These are phyloP conservation scores for Circaetus cinerascens DNA, from an alignment of 2,113 vertebrate species.

Conservation along the genomic window DNA sequence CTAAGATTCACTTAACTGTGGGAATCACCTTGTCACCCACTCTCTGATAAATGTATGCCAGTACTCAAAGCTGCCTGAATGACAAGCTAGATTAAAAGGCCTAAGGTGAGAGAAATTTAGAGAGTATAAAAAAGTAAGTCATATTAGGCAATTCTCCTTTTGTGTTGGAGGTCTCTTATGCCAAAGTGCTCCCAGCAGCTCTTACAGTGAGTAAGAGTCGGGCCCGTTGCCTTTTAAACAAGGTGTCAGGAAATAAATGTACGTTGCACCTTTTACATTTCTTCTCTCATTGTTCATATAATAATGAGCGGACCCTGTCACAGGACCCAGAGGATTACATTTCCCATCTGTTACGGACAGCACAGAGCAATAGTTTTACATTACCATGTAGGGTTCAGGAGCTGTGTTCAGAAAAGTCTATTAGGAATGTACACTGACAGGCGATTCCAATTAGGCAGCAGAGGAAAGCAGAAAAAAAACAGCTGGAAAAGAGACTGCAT, in stretches of 20 bases:
- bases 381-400: conserved; percentile 28
- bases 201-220: neutral
- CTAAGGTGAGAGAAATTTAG: neutral
- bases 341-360: conserved; percentile 31
- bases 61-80: neutral
- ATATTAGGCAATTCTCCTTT: neutral
- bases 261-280: neutral
- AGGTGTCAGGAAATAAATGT: neutral
- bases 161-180: neutral
- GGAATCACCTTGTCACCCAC: neutral
- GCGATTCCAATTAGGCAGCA: conserved; percentile 30
- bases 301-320: conserved; percentile 32
- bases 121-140: neutral
- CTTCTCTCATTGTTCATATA: conserved; percentile 37
- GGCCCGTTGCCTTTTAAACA: neutral
- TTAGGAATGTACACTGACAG: conserved; percentile 27
- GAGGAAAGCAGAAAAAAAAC: neutral
- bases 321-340: conserved; percentile 42
- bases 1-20: neutral
- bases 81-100: neutral
- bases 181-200: neutral
- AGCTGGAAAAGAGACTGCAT: neutral
- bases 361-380: conserved; percentile 37
- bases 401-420: conserved; percentile 28
- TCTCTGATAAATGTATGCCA: neutral